These are phyloP conservation scores for Tiliacea aurago DNA, from an alignment of 2,888 invertebrate genomes.

Conservation along the genomic window DNA sequence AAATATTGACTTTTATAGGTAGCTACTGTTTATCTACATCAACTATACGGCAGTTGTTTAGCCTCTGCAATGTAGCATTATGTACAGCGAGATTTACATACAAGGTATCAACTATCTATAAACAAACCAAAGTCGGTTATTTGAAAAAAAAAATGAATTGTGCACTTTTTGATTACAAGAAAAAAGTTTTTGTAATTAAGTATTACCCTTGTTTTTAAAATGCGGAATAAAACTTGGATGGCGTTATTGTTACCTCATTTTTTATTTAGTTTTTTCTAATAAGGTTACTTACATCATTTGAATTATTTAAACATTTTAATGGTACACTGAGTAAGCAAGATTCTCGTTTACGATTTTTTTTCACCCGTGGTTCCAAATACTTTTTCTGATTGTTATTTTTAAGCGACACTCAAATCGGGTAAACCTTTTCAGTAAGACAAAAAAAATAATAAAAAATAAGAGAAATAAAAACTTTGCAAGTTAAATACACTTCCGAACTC, in stretches of 20 bases:
- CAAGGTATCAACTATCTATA: slow-evolving; percentile 31
- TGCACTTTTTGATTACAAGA: neutral
- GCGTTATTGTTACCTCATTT: neutral
- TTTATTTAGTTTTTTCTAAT: neutral
- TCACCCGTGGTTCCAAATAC: no score
- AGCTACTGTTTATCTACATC: slow-evolving; percentile 10
- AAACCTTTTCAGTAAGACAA: slow-evolving; percentile 15
- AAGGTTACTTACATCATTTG: neutral
- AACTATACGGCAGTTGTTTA: slow-evolving; percentile 11
- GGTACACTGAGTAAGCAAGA: no score
- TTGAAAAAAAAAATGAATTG: slow-evolving; percentile 43
- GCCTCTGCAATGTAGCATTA: slow-evolving; percentile 35
- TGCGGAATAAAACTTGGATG: neutral
- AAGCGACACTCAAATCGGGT: neutral
- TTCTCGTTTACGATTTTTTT: no score
- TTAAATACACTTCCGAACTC: neutral
- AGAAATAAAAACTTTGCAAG: neutral
- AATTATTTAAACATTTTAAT: no score
- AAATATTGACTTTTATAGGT: slow-evolving; percentile 38
- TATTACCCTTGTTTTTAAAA: neutral
- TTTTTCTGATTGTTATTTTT: neutral
- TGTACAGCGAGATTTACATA: slow-evolving; percentile 59
- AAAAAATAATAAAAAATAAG: no score
- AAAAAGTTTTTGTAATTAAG: no score
- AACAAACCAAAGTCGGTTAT: slow-evolving; percentile 47